These are phyloP conservation scores for Anser brachyrhynchus DNA, from an alignment of 2,113 vertebrate genomes.

Conservation along the genomic window DNA sequence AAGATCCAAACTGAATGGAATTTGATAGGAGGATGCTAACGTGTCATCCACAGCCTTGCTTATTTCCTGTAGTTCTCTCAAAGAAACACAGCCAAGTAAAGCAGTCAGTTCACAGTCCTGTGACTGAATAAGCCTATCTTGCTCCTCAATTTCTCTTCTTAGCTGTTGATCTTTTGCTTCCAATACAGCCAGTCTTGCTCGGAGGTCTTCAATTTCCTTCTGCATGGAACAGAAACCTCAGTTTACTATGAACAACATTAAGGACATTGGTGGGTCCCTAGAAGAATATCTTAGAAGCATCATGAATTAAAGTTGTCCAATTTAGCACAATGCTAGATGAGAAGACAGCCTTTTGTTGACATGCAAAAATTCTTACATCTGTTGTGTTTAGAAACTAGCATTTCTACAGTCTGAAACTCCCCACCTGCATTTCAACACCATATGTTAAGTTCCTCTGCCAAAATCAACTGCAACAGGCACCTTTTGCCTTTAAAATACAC, in stretches of 20 bases:
- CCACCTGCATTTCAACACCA: neutral
- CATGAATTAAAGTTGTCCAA: neutral
- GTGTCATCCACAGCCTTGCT: conserved; percentile 79
- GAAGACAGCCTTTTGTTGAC: neutral
- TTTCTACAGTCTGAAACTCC: neutral
- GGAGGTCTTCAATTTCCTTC: conserved; percentile 85
- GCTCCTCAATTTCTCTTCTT: conserved; percentile 78
- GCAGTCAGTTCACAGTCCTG: conserved; percentile 77
- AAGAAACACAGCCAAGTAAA: conserved; percentile 69
- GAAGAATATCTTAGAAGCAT: neutral
- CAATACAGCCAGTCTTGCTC: conserved; percentile 76
- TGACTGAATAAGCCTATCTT: conserved; percentile 71
- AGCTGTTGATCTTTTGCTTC: conserved; percentile 77
- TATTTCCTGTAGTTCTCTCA: conserved; percentile 80
- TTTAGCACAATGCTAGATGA: neutral
- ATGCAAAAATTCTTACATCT: neutral
- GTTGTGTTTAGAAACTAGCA: neutral
- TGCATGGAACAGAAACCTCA: conserved; percentile 55
- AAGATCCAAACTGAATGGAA: conserved; percentile 72
- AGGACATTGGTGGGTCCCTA: neutral
- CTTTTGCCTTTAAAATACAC: neutral
- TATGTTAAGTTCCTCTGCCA: neutral
- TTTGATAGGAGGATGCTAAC: conserved; percentile 73
- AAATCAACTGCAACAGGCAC: neutral
- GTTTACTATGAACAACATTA: neutral